Conservation (phyloP, 2,888 invertebrate species). For the Aphodius granarius region DNA sequence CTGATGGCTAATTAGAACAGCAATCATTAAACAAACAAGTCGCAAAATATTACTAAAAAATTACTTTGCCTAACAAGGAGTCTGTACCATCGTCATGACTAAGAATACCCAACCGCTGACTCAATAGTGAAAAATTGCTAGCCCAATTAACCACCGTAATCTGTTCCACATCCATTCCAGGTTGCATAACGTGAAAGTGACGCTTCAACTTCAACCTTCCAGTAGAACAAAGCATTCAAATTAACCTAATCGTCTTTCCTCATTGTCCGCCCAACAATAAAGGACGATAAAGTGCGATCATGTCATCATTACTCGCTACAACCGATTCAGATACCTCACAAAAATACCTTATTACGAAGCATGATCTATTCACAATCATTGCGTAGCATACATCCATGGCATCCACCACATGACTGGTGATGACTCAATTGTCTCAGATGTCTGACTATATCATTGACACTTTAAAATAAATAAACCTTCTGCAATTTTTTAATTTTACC, state of each 20-base stretch:
- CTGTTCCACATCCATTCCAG: background rate
- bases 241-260: constrained; percentile 10
- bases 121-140: background rate
- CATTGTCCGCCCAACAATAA: constrained; percentile 11
- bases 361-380: background rate
- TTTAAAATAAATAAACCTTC: no score
- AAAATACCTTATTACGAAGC: background rate
- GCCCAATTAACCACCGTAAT: background rate
- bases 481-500: no score
- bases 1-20: background rate
- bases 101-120: background rate
- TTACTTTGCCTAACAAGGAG: background rate
- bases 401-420: background rate
- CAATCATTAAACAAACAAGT: background rate
- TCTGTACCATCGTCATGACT: background rate
- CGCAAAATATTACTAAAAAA: background rate
- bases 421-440: background rate
- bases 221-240: constrained; percentile 8
- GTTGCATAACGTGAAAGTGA: background rate
- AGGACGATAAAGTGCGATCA: background rate
- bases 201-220: constrained; percentile 2
- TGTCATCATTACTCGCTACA: background rate
- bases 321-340: background rate
- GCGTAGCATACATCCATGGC: background rate
- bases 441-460: background rate